Conservation (phyloP, 2,113 vertebrate species). For the Pangasianodon gigas region DNA sequence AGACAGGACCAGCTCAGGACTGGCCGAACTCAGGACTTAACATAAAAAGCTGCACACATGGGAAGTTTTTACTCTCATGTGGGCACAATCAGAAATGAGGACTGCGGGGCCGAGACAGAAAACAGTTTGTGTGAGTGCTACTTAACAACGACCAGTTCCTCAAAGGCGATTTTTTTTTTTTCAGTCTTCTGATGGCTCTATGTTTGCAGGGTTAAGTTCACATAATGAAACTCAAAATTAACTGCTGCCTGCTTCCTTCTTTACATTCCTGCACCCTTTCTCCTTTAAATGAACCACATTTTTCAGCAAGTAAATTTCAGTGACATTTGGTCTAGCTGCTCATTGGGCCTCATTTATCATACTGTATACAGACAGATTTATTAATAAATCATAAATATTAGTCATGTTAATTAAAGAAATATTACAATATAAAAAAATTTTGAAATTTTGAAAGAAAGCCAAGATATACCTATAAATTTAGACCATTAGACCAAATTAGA, state of each 20-base stretch:
- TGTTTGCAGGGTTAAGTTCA: neutral
- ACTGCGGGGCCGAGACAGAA: neutral
- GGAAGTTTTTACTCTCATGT: neutral
- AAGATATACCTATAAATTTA: neutral
- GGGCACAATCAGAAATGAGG: neutral
- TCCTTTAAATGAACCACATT: neutral
- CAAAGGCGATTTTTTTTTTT: no score
- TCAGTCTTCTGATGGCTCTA: neutral
- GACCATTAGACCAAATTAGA: neutral
- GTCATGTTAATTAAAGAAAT: neutral
- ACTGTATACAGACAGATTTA: neutral
- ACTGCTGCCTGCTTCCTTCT: neutral
- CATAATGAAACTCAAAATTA: neutral
- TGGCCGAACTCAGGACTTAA: neutral
- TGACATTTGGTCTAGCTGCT: neutral
- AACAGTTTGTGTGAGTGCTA: neutral
- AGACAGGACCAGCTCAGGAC: neutral
- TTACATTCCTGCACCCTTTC: neutral
- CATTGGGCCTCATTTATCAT: neutral
- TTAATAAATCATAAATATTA: neutral
- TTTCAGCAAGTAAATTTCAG: neutral
- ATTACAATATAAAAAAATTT: neutral
- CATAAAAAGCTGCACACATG: neutral
- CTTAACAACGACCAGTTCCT: neutral
- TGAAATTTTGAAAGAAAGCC: no score